Evolutionary conservation across 1,140 invertebrate species (phyloP).

Genomic region (Megathymus violae): DNA sequence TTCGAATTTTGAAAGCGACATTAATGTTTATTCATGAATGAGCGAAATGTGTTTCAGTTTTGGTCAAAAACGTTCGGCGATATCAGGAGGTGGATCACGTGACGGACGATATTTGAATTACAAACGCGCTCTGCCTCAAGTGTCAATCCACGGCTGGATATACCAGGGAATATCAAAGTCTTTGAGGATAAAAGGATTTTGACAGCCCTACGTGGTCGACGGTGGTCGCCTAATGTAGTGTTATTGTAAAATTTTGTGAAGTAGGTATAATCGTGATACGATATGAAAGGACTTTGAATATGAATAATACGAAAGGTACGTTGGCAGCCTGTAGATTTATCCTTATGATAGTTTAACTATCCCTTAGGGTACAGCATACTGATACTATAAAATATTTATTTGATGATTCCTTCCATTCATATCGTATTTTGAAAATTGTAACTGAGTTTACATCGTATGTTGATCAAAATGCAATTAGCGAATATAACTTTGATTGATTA

Average conservation of each 20-base stretch:
- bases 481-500: too few relatives aligned
- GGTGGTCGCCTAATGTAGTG: background rate
- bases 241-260: background rate
- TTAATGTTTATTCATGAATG: background rate
- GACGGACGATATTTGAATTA: conserved; percentile 36
- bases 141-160: conserved; percentile 31
- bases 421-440: too few relatives aligned
- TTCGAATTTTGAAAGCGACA: background rate
- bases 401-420: too few relatives aligned
- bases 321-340: background rate
- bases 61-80: background rate
- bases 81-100: background rate
- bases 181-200: conserved; percentile 1
- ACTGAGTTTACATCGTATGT: too few relatives aligned
- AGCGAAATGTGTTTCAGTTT: too few relatives aligned
- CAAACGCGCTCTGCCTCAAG: conserved; percentile 27
- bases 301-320: background rate
- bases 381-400: too few relatives aligned
- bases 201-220: background rate
- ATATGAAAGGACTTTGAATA: background rate
- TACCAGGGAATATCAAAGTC: conserved; percentile 22
- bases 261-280: background rate
- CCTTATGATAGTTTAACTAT: background rate
- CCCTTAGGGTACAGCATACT: too few relatives aligned
- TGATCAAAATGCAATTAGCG: too few relatives aligned